A percentile compares a stretch with the other conserved stretches of the same genome.
These are phyloP conservation scores for Heteronetta atricapilla DNA, from an alignment of 2,113 vertebrate species.

Conservation along the genomic window DNA sequence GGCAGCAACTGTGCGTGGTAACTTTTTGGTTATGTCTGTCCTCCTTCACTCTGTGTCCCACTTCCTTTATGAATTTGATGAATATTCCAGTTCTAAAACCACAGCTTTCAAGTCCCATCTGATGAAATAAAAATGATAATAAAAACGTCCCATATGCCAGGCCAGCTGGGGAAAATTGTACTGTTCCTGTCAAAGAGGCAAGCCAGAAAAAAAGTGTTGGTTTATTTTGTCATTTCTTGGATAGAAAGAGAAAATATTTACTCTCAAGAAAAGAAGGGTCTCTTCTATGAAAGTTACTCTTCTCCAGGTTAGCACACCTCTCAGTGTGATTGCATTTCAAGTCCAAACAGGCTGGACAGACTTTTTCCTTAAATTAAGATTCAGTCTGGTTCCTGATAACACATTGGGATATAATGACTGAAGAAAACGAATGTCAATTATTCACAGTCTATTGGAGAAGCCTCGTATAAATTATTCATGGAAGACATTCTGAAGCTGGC, in stretches of 20 bases:
- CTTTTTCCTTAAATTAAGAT: constrained; percentile 31
- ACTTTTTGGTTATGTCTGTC: not conserved
- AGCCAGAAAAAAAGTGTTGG: not conserved
- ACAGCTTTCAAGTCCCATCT: not conserved
- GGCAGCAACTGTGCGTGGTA: not conserved
- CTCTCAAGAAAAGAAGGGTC: not conserved
- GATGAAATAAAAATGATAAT: not conserved
- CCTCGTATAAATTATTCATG: constrained; percentile 20
- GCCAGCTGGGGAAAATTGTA: not conserved
- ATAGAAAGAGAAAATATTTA: not conserved
- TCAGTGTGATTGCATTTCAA: not conserved
- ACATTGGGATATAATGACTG: constrained; percentile 32
- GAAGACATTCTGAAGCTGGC: constrained; percentile 41
- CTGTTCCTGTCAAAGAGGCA: not conserved
- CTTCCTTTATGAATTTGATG: not conserved
- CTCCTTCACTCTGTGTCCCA: not conserved
- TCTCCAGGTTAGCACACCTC: not conserved
- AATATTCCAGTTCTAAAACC: not conserved
- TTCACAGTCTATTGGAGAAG: constrained; percentile 54
- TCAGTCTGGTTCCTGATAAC: constrained; percentile 32
- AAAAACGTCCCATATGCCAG: not conserved
- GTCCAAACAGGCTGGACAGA: not conserved
- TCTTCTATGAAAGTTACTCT: not conserved
- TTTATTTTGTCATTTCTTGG: not conserved
- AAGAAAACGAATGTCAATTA: constrained; percentile 62